Evolutionary conservation across 2,797 vertebrate genomes (phyloP).

Genomic region (Morus bassanus): DNA sequence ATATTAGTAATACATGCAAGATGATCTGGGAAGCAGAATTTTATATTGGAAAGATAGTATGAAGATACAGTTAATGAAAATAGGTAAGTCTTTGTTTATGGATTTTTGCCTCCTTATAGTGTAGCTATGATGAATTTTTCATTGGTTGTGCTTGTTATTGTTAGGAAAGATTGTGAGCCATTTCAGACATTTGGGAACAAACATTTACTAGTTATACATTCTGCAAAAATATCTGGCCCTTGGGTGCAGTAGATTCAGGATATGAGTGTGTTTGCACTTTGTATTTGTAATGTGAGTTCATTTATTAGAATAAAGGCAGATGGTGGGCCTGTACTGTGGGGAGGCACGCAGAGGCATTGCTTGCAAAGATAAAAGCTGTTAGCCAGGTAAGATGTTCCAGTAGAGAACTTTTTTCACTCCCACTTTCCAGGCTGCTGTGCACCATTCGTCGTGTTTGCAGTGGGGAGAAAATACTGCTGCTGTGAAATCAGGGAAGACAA

Average conservation of each 20-base stretch:
- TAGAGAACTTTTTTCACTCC: background rate
- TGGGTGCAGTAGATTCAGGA: background rate
- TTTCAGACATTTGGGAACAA: background rate
- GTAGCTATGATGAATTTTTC: background rate
- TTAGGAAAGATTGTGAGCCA: background rate
- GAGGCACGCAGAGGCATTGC: background rate
- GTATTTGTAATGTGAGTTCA: background rate
- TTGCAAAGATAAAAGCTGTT: background rate
- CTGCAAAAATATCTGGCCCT: background rate
- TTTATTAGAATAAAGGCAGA: conserved; percentile 4
- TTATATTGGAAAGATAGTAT: background rate
- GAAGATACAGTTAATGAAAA: background rate
- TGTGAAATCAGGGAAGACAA: background rate
- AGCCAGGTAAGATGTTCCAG: background rate
- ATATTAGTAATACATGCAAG: background rate
- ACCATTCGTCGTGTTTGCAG: background rate
- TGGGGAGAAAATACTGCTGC: background rate
- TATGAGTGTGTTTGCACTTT: background rate
- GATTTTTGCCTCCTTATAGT: background rate
- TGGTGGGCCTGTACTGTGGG: background rate
- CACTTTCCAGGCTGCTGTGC: background rate
- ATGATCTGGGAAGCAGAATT: background rate
- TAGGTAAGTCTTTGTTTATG: background rate
- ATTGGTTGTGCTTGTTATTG: background rate
- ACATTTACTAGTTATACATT: background rate